These are phyloP conservation scores for Xanthorhoe spadicearia DNA, from an alignment of 2,888 invertebrate genomes.

Conservation along the genomic window DNA sequence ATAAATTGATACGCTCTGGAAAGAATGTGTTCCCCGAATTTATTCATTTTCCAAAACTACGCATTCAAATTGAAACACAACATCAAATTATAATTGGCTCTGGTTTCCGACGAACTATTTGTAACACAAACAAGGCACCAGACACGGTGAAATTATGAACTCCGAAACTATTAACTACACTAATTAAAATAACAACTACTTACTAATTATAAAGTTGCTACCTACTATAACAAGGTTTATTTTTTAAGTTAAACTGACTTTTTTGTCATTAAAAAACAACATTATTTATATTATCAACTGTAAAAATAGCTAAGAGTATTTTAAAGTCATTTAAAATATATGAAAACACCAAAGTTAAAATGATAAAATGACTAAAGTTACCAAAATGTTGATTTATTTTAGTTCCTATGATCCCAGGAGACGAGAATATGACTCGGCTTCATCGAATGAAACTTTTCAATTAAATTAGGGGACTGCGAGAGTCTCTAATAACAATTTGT, in stretches of 20 bases:
- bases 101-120: not conserved
- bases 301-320: too few relatives aligned
- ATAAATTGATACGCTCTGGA: not conserved
- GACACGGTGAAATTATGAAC: conserved; percentile 1
- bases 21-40: not conserved
- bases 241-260: not conserved
- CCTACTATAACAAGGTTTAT: conserved; percentile 1
- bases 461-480: conserved; percentile 28
- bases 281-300: too few relatives aligned
- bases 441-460: conserved; percentile 36
- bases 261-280: too few relatives aligned
- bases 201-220: conserved; percentile 20
- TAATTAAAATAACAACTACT: conserved; percentile 11
- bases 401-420: conserved; percentile 2
- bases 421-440: conserved; percentile 10
- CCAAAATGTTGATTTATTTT: not conserved
- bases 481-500: conserved; percentile 30
- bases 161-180: conserved; percentile 8
- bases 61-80: not conserved
- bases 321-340: not conserved
- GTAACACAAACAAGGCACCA: conserved; percentile 4
- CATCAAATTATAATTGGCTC: not conserved
- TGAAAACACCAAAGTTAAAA: not conserved
- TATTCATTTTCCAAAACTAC: not conserved
- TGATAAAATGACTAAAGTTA: not conserved